Base-by-base conservation (phyloP, 2,888 invertebrate species). In the Elysia crispata region DNA sequence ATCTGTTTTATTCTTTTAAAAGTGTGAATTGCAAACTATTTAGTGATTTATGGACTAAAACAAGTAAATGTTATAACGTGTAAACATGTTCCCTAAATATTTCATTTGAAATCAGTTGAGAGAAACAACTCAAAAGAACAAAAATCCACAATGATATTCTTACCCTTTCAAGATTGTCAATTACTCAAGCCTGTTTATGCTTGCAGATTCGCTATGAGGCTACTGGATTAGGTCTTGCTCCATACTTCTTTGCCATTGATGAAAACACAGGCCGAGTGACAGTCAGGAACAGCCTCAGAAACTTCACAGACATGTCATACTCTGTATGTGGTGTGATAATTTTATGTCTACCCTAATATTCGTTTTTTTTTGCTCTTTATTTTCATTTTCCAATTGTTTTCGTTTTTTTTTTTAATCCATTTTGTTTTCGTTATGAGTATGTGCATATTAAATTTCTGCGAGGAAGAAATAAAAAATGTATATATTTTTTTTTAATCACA, bases 181-280 rank as follows among this genome's bases (percentile, higher is more conserved):
- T 41, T 3, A 41, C 11, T 41, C 5, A 11, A 41, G 0, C 49
- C 49, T 41, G 8, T 64, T 8, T 60, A 18, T 5, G 25, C 49
- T 1, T 62, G 8, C 79, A 83, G 50, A 81, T 90, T 57, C 80
- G 83, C 18, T 91, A 88, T 82, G 86, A 86, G 50, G 79, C 88
- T 0, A 82, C 83, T 28, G 90, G 90, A 23, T 80, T 87, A 25
- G 87, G 89, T 25, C 86, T 89, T 5, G 86, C 87, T 15, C 83
- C 85, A 13, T 88, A 88, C 82, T 89, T 87, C 85, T 90, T 91
- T 79, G 30, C 18, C 1, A 82, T 91, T 5, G 82, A 89, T 75
- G 60, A 28, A 15, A 80, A 57, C 0, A 85, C 84, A 72, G 91
- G 91, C 13, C 80, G 82, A 23, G 85, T 90, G 28, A 80, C 49